These are phyloP conservation scores for Tupiocoris notatus DNA, from an alignment of 2,888 invertebrate species.

Conservation along the genomic window DNA sequence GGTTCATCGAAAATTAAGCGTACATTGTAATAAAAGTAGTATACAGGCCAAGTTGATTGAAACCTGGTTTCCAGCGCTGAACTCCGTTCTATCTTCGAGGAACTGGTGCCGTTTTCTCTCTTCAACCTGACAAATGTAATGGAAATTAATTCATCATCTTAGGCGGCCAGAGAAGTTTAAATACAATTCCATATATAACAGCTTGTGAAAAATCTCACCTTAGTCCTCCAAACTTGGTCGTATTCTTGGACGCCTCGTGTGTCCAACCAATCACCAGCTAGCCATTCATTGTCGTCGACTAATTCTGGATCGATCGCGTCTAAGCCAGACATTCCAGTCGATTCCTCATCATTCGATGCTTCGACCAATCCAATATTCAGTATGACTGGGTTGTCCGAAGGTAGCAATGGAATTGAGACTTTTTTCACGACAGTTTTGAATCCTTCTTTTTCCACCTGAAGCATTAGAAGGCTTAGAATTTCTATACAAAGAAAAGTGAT, in stretches of 20 bases:
- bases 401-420: background rate
- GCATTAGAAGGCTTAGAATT: background rate
- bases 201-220: background rate
- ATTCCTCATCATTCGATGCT: background rate
- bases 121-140: background rate
- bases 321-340: background rate
- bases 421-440: background rate
- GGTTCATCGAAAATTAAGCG: too few relatives aligned
- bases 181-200: background rate
- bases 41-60: too few relatives aligned
- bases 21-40: too few relatives aligned
- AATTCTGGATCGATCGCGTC: background rate
- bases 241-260: background rate
- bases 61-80: background rate
- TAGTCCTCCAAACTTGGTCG: background rate
- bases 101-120: background rate
- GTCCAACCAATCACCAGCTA: background rate
- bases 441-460: slow-evolving; percentile 26
- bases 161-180: background rate
- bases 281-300: background rate
- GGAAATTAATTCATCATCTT: too few relatives aligned
- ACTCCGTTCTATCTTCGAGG: background rate
- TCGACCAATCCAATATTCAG: slow-evolving; percentile 1
- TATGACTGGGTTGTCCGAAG: slow-evolving; percentile 10
- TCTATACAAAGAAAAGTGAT: too few relatives aligned